These are phyloP conservation scores for Papilio dardanus DNA, from an alignment of 1,140 invertebrate genomes.

Conservation along the genomic window DNA sequence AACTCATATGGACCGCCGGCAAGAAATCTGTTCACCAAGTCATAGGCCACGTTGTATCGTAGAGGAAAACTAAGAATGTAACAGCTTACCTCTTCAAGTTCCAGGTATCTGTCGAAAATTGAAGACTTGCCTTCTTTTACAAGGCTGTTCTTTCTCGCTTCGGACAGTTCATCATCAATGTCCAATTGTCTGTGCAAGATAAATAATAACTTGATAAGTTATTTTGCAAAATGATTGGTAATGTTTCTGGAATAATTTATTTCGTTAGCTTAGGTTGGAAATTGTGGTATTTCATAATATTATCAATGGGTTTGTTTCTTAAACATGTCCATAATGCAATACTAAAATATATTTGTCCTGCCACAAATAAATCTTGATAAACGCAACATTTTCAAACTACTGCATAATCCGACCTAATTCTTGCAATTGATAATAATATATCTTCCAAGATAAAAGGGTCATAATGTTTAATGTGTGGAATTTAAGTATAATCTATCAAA, in stretches of 20 bases:
- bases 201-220: background rate
- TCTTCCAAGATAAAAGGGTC: background rate
- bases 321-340: too few species aligned
- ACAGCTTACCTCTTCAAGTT: conserved; percentile 41
- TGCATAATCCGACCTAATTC: conserved; percentile 27
- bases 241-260: background rate
- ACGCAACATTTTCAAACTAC: background rate
- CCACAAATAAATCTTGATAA: conserved; percentile 1
- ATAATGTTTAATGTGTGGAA: background rate
- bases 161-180: conserved; percentile 53
- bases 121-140: conserved; percentile 15
- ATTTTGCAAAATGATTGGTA: background rate
- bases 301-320: too few species aligned
- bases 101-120: conserved; percentile 44
- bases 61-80: too few species aligned
- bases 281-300: background rate
- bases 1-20: too few species aligned
- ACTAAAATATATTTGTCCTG: conserved; percentile 18
- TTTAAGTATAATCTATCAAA: conserved; percentile 3
- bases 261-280: background rate
- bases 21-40: too few species aligned
- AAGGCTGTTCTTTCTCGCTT: conserved; percentile 30
- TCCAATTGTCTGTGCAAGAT: conserved; percentile 50
- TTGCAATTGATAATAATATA: background rate
- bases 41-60: too few species aligned